Evolutionary conservation across 2,888 invertebrate genomes (phyloP).

Genomic region (Miltochrista miniata): DNA sequence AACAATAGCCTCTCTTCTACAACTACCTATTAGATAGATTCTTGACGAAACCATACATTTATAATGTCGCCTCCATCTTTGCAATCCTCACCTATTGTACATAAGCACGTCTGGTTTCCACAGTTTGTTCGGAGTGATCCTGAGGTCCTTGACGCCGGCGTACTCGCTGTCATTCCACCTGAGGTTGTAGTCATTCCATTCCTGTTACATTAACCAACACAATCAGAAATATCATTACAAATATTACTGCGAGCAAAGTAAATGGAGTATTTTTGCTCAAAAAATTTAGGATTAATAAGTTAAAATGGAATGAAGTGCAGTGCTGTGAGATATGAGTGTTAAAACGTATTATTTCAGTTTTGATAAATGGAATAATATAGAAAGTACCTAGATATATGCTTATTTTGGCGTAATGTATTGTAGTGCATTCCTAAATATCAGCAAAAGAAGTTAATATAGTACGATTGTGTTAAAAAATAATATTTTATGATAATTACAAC

Average conservation of each 20-base stretch:
- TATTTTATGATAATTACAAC: constrained; percentile 14
- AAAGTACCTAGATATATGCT: no score
- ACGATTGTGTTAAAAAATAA: not conserved
- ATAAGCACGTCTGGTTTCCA: constrained; percentile 99
- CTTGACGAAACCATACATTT: no score
- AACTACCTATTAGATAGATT: no score
- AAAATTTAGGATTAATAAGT: constrained; percentile 10
- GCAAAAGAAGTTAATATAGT: not conserved
- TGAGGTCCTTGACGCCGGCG: constrained; percentile 96
- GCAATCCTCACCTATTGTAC: constrained; percentile 95
- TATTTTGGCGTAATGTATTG: not conserved
- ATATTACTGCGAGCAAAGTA: constrained; percentile 26
- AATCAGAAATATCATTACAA: constrained; percentile 39
- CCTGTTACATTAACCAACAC: constrained; percentile 84
- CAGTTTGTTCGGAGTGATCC: constrained; percentile 96
- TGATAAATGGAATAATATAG: not conserved
- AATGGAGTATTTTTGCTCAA: constrained; percentile 32
- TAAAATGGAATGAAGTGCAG: constrained; percentile 29
- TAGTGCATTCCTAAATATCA: not conserved
- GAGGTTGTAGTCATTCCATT: constrained; percentile 99
- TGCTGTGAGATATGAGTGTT: constrained; percentile 34
- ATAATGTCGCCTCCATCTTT: no score
- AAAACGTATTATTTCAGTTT: constrained; percentile 7
- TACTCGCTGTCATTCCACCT: constrained; percentile 98
- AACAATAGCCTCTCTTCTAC: no score